Evolutionary conservation across 2,113 vertebrate genomes (phyloP), one percentile per base, ranked within the genome.

Genomic region (Anolis sagrei): DNA sequence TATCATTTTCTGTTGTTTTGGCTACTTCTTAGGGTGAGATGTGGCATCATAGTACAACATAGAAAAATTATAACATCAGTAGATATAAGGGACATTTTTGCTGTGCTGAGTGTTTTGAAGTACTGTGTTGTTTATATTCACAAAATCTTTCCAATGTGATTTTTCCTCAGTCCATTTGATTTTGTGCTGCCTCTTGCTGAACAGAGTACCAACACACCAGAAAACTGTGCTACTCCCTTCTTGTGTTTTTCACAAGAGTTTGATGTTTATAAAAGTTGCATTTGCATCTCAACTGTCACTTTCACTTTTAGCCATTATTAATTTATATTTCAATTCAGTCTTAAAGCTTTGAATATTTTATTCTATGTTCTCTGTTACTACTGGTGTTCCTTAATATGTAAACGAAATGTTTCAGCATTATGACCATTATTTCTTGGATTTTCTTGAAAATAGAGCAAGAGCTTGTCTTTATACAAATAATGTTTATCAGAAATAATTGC

Each of bases 401-500:
- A 78, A 58, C 23, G 29, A 70, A 79, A 61, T 32, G n/a, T 54
- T 74, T 82, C 48, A 85, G 36, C 36, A 49, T 66, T 29, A 36
- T 76, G 39, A 49, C 69, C 68, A 29, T 8, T n/a, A 44, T 77
- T 70, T 61, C 2, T n/a, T n/a, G 2, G 8, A 9, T 23, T 78
- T 19, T 25, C 73, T 69, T 49, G 25, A 51, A 78, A 81, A 81
- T 66, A 64, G 54, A 49, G 32, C 25, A 19, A 79, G 62, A 27
- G 3, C 11, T 32, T 87, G 80, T 0, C 0, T 73, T 61, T 39
- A 18, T 87, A 23, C 70, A 84, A 29, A 11, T 11, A 21, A 73
- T 85, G 2, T 64, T 83, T 27, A 62, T 25, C 44, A 87, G 61
- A 25, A 79, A 74, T n/a, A 66, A 77, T 75, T 89, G 78, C 44